Percentiles rank a stretch among this genome's conserved stretches.
Evolutionary conservation across 53 echinoderm and acorn worm species (phyloP).

Genomic region (Holothuria leucospilota): DNA sequence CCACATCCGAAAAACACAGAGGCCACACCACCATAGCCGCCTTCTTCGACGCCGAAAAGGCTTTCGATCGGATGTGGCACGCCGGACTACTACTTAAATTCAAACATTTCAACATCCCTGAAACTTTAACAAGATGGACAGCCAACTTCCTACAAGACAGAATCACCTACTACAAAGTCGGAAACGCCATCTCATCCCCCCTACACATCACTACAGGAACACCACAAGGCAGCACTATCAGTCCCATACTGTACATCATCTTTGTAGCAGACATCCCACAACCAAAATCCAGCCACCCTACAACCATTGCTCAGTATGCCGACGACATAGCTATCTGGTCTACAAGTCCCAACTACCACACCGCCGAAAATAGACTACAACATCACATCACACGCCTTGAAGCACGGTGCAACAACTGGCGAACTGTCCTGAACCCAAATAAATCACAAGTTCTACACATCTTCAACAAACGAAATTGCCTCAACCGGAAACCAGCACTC

Average conservation of each 20-base stretch:
- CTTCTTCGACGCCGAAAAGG: conserved; percentile 1
- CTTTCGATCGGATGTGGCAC: too few species aligned
- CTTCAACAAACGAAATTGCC: too few species aligned
- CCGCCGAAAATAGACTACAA: too few species aligned
- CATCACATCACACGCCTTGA: too few species aligned
- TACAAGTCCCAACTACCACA: too few species aligned
- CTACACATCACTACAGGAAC: conserved; percentile 23
- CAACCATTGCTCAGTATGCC: neutral
- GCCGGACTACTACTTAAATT: neutral
- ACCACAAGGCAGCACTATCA: conserved; percentile 30
- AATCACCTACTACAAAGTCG: neutral
- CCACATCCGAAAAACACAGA: neutral
- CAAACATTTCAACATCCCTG: neutral
- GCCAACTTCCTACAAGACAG: neutral
- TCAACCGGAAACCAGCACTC: too few species aligned
- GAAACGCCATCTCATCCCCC: neutral
- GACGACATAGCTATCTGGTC: conserved; percentile 45
- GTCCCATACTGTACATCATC: conserved; percentile 5
- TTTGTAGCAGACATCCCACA: neutral
- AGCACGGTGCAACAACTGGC: conserved; percentile 17
- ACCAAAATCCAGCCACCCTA: neutral
- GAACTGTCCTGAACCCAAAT: neutral
- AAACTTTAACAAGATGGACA: neutral
- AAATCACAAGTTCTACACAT: too few species aligned
- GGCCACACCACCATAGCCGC: neutral